These are phyloP conservation scores for Seira sanloemensis DNA, from an alignment of 2,888 invertebrate genomes.

Conservation along the genomic window DNA sequence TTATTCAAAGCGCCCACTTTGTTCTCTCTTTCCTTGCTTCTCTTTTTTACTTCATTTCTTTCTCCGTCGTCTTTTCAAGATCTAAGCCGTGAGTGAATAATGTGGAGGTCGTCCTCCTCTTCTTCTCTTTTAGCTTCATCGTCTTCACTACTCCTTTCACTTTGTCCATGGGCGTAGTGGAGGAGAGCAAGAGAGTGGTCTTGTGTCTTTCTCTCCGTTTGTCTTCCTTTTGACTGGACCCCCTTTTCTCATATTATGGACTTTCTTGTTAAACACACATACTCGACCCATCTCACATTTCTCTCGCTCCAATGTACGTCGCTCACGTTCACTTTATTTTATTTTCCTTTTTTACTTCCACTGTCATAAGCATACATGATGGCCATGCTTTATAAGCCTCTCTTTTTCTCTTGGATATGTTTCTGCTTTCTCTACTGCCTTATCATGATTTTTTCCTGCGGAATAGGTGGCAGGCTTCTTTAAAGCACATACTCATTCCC, in stretches of 20 bases:
- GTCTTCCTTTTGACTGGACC: conserved; percentile 5
- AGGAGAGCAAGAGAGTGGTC: background rate
- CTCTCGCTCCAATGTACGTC: conserved; percentile 29
- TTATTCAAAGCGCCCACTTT: conserved; percentile 61
- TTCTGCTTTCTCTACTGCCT: background rate
- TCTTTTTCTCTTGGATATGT: too few relatives aligned
- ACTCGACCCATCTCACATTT: conserved; percentile 1
- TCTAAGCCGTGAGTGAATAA: conserved; percentile 43
- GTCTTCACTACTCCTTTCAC: conserved; percentile 42
- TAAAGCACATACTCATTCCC: conserved; percentile 14
- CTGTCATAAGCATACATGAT: conserved; percentile 45
- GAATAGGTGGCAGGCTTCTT: conserved; percentile 10
- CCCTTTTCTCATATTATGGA: conserved; percentile 35
- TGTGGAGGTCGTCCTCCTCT: conserved; percentile 47
- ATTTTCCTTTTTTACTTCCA: conserved; percentile 52
- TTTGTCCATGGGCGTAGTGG: background rate
- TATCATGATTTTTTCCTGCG: conserved; percentile 2
- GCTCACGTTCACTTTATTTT: conserved; percentile 56
- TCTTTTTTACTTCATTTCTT: background rate
- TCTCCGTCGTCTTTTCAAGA: background rate
- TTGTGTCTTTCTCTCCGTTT: conserved; percentile 19
- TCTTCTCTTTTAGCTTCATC: conserved; percentile 58
- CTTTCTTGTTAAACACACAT: conserved; percentile 26
- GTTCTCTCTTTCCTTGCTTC: conserved; percentile 26
- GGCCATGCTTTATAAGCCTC: background rate